Evolutionary conservation across 1,140 invertebrate genomes (phyloP), one percentile per base, ranked within the genome.

Genomic region (Drosophila parabipectinata): DNA sequence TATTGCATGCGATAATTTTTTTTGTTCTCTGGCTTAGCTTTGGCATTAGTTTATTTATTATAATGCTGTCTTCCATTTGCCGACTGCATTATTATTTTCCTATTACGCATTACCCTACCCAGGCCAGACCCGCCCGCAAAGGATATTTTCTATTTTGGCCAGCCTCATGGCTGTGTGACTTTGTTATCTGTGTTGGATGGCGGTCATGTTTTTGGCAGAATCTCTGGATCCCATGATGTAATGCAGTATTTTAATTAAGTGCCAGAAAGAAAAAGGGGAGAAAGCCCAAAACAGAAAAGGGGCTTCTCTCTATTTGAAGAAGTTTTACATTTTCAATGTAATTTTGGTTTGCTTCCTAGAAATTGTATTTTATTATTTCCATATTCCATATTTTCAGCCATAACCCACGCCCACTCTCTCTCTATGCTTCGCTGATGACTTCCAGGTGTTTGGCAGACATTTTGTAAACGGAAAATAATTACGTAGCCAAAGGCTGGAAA

Each of bases 391-490:
- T 57, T 52, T 15, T 28, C 14, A 30, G 14, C 14, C 47, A 21
- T 24, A 37, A 24, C 15, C 18, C 2, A 48, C 56, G 9, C 15
- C 18, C 18, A 12, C n/a, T 10, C 34, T 24, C 26, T 39, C 24
- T 15, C 26, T 39, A 15, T 15, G 28, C 10, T 10, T 9, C 7
- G 28, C 50, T 68, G 66, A 68, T 34, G 64, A 64, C 64, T 68
- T 68, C 71, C 72, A 76, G 71, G 71, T 76, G 72, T 76, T 76
- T 77, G 78, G 73, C 66, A 66, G 75, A 51, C 75, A 87, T 79
- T 87, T 87, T 87, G 82, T 87, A 88, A 87, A 78, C 82, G 82
- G 82, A 87, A 87, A 88, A 82, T 87, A 87, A 87, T 87, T 87
- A 87, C 79, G 68, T 48, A 53, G 18, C 72, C 72, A 32, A 15